Conservation (phyloP, 2,113 vertebrate genomes). For the Chinchilla lanigera region DNA sequence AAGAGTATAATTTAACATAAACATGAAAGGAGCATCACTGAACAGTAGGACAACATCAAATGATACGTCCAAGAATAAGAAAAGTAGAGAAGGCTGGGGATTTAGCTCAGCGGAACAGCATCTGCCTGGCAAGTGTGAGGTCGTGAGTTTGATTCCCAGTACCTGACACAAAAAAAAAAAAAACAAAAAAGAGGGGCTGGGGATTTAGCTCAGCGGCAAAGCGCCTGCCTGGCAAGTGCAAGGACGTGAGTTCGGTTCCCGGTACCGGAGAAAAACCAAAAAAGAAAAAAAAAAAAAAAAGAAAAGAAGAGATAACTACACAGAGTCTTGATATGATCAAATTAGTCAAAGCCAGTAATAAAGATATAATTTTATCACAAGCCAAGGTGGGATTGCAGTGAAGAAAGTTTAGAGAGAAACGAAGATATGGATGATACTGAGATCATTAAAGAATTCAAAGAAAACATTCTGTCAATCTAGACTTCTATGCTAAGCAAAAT, state of each 20-base stretch:
- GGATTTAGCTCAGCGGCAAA: too few relatives aligned
- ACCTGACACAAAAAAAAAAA: too few relatives aligned
- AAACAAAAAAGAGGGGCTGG: too few relatives aligned
- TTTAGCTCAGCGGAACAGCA: too few relatives aligned
- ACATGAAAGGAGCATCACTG: background rate
- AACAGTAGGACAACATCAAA: background rate
- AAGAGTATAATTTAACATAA: background rate
- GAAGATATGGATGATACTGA: background rate
- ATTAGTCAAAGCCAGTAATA: background rate
- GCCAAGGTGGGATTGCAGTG: background rate
- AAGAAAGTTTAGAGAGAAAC: background rate
- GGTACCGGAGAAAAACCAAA: too few relatives aligned
- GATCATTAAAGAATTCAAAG: background rate
- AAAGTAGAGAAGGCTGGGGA: background rate
- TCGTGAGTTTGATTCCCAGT: too few relatives aligned
- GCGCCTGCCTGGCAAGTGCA: too few relatives aligned
- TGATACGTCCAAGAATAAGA: background rate
- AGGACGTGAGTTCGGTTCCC: too few relatives aligned
- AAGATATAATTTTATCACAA: background rate
- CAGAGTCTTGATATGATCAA: background rate
- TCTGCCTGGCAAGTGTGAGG: too few relatives aligned
- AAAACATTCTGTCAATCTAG: background rate
- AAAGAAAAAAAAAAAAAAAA: too few relatives aligned
- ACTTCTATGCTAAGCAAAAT: background rate
- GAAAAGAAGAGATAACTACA: too few relatives aligned